Percentiles rank a stretch among this genome's conserved stretches.
Evolutionary conservation across 2,888 invertebrate genomes (phyloP).

Genomic region (Dicyrtoma fusca): DNA sequence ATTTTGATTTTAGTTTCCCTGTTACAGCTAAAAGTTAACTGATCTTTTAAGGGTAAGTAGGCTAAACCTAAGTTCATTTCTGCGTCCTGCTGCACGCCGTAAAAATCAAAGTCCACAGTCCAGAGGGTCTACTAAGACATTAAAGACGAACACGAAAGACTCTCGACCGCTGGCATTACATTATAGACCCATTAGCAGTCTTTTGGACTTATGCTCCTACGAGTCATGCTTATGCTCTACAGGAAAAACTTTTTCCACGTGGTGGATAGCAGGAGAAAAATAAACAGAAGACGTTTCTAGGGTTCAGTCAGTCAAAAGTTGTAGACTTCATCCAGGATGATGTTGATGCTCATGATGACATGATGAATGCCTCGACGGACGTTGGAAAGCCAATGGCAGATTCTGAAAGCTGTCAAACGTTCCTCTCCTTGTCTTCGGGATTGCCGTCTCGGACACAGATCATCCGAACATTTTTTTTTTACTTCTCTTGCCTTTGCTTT

Average conservation of each 20-base stretch:
- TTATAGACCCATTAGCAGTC: too few relatives aligned
- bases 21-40: too few relatives aligned
- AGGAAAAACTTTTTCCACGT: not conserved
- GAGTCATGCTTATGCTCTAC: too few relatives aligned
- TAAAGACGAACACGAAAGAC: too few relatives aligned
- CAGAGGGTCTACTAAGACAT: too few relatives aligned
- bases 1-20: too few relatives aligned
- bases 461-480: not conserved
- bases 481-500: not conserved
- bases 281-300: not conserved
- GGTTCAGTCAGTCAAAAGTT: not conserved
- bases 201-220: too few relatives aligned
- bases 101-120: too few relatives aligned
- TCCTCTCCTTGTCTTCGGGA: slow-evolving; percentile 34
- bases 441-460: slow-evolving; percentile 3
- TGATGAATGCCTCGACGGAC: slow-evolving; percentile 40
- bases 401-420: slow-evolving; percentile 42
- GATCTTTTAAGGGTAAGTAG: too few relatives aligned
- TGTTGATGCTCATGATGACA: slow-evolving; percentile 44
- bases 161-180: too few relatives aligned
- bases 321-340: slow-evolving; percentile 9
- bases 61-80: too few relatives aligned
- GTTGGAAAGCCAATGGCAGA: slow-evolving; percentile 26
- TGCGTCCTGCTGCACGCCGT: too few relatives aligned
- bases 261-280: not conserved